Conservation (phyloP, 2,113 vertebrate species). For the Lepisosteus osseus region DNA sequence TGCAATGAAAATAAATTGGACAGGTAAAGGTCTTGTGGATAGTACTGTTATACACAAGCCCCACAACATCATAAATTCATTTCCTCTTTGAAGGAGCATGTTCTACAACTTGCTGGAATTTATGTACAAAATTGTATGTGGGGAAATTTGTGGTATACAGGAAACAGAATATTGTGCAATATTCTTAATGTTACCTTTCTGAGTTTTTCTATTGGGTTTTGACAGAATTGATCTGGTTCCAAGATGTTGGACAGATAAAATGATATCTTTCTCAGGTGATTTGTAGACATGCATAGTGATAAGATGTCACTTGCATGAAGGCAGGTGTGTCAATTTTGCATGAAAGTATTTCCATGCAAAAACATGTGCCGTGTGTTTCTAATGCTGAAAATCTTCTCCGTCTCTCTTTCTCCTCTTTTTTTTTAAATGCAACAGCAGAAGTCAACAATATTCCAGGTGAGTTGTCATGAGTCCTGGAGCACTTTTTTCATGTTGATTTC, state of each 20-base stretch:
- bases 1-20: constrained; percentile 35
- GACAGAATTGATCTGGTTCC: constrained; percentile 20
- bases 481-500: too few species aligned
- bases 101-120: constrained; percentile 34
- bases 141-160: constrained; percentile 20
- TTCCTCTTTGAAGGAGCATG: constrained; percentile 35
- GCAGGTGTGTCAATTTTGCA: constrained; percentile 58
- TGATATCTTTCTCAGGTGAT: constrained; percentile 13
- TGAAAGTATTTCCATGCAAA: constrained; percentile 79
- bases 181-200: constrained; percentile 12
- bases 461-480: constrained; percentile 26
- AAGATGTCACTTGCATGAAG: constrained; percentile 55
- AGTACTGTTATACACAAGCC: constrained; percentile 26
- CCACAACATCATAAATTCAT: constrained; percentile 37
- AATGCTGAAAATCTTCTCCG: constrained; percentile 39
- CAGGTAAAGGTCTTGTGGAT: constrained; percentile 21
- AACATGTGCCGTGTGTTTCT: constrained; percentile 62
- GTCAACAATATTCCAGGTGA: constrained; percentile 91
- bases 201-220: constrained; percentile 11
- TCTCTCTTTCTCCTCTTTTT: constrained; percentile 50
- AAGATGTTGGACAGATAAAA: constrained; percentile 28
- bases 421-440: constrained; percentile 73
- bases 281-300: constrained; percentile 55
- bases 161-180: constrained; percentile 10
- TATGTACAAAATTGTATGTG: constrained; percentile 32